Evolutionary conservation across 1,140 invertebrate species (phyloP).

Genomic region (Drosophila grimshawi): DNA sequence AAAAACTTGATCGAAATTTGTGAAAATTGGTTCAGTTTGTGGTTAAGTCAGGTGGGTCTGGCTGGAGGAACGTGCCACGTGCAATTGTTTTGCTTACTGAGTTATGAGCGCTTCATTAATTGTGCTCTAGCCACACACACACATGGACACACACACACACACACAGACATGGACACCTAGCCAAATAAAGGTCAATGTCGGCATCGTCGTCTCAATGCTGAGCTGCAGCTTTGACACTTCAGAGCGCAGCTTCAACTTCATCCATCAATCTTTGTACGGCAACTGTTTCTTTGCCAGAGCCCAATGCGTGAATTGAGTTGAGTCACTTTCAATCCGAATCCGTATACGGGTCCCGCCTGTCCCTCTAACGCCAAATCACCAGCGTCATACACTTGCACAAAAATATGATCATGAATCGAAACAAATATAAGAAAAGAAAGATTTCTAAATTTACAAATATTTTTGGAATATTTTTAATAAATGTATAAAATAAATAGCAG

Average conservation of each 20-base stretch:
- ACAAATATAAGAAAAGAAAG: too few relatives aligned
- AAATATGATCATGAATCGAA: too few relatives aligned
- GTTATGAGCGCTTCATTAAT: slow-evolving; percentile 22
- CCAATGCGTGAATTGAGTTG: background rate
- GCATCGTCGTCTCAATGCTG: slow-evolving; percentile 20
- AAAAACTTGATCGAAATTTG: slow-evolving; percentile 6
- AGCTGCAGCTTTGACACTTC: slow-evolving; percentile 62
- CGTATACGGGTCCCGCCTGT: background rate
- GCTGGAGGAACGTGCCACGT: slow-evolving; percentile 1
- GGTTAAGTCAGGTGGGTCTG: slow-evolving; percentile 8
- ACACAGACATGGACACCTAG: background rate
- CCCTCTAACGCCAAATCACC: background rate
- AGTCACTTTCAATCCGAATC: background rate
- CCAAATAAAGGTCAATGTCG: slow-evolving; percentile 73
- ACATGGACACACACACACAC: too few relatives aligned
- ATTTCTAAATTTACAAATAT: too few relatives aligned
- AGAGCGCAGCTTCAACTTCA: slow-evolving; percentile 23
- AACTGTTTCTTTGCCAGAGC: background rate
- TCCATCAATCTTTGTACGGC: slow-evolving; percentile 46
- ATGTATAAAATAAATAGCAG: too few relatives aligned
- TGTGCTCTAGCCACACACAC: slow-evolving; percentile 15
- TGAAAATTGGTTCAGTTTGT: slow-evolving; percentile 39
- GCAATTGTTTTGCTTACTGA: slow-evolving; percentile 14
- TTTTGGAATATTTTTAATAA: too few relatives aligned
- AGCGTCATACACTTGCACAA: too few relatives aligned